Percentiles rank a stretch among this genome's conserved stretches.
These are phyloP conservation scores for Anoplius nigerrimus DNA, from an alignment of 2,888 invertebrate genomes.

Conservation along the genomic window DNA sequence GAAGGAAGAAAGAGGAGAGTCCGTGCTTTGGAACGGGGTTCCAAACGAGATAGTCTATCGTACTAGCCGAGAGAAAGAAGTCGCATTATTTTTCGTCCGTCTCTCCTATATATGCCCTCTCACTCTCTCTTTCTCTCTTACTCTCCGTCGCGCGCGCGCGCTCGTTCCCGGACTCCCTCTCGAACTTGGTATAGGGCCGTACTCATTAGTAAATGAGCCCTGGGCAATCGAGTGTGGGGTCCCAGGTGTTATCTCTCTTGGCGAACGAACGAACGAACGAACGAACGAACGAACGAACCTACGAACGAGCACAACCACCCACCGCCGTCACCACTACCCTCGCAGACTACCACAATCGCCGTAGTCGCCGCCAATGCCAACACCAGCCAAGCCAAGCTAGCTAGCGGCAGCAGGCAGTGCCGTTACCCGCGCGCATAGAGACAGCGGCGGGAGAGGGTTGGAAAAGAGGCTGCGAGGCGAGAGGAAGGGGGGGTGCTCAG, in stretches of 20 bases:
- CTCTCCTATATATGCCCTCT: neutral
- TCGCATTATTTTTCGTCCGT: conserved; percentile 36
- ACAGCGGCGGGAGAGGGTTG: conserved; percentile 1
- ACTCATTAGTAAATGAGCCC: conserved; percentile 72
- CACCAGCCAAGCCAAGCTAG: too few species aligned
- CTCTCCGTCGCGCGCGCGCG: conserved; percentile 33
- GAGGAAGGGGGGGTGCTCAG: neutral
- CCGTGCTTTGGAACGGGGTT: neutral
- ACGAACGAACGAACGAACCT: conserved; percentile 26
- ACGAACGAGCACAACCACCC: neutral
- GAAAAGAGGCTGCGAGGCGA: neutral
- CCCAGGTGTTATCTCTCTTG: conserved; percentile 67
- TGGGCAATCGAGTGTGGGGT: conserved; percentile 60
- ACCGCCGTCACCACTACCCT: too few species aligned
- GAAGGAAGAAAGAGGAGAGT: conserved; percentile 4
- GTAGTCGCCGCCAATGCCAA: too few species aligned
- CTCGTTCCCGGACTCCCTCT: conserved; percentile 19
- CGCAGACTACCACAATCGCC: too few species aligned
- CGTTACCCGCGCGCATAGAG: conserved; percentile 4
- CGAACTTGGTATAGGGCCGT: conserved; percentile 50
- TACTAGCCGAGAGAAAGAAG: conserved; percentile 34
- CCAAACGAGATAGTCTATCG: too few species aligned
- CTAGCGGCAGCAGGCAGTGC: too few species aligned
- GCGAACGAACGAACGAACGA: conserved; percentile 42
- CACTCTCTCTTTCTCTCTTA: neutral